These are phyloP conservation scores for Cyrtorhinus lividipennis DNA, from an alignment of 1,140 invertebrate genomes.

Conservation along the genomic window DNA sequence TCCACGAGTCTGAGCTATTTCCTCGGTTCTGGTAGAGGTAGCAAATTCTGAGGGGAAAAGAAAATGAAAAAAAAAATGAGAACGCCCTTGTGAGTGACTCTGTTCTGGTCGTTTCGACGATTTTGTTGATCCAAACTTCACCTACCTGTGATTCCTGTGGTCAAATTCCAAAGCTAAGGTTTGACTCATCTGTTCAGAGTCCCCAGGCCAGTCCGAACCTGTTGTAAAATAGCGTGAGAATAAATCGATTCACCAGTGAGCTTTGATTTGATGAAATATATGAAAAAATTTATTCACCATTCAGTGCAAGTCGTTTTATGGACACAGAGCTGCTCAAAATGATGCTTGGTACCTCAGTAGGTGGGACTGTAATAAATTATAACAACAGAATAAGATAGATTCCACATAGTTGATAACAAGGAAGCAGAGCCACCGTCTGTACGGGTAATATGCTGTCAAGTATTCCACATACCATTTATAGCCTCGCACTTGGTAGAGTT, in stretches of 20 bases:
- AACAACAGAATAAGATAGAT: too few species aligned
- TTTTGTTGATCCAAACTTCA: too few species aligned
- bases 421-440: too few species aligned
- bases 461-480: conserved; percentile 54
- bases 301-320: too few species aligned
- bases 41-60: neutral
- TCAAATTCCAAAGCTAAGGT: conserved; percentile 37
- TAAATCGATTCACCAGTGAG: too few species aligned
- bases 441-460: too few species aligned
- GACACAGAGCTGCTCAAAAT: conserved; percentile 34
- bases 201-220: conserved; percentile 28
- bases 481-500: conserved; percentile 41
- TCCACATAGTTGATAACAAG: neutral
- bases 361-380: conserved; percentile 39
- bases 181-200: conserved; percentile 25
- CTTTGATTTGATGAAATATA: too few species aligned
- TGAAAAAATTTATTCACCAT: neutral
- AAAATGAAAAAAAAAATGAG: too few species aligned
- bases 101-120: neutral
- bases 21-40: conserved; percentile 23
- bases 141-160: conserved; percentile 28
- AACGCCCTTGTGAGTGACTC: too few species aligned
- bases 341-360: conserved; percentile 34
- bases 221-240: conserved; percentile 31
- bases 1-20: conserved; percentile 27